Evolutionary conservation across 2,797 vertebrate species (phyloP).

Genomic region (Mormyrops attenuatus): DNA sequence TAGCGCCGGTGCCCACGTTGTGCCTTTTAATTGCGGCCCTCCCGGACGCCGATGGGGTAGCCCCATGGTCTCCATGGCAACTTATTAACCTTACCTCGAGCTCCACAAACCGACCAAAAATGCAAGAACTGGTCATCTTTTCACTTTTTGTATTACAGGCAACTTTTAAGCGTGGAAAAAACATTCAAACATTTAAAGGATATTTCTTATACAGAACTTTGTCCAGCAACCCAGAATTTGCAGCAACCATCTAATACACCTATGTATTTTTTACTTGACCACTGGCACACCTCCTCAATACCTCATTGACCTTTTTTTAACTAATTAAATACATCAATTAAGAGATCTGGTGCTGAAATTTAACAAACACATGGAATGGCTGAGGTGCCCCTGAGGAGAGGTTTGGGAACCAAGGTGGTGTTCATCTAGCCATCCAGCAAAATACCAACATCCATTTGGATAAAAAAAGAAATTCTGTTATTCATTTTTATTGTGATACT

Average conservation of each 20-base stretch:
- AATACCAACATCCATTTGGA: neutral
- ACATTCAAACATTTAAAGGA: neutral
- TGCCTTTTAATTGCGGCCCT: constrained; percentile 48
- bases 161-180: neutral
- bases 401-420: neutral
- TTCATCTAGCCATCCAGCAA: too few relatives aligned
- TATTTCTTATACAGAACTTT: neutral
- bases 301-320: neutral
- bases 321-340: neutral
- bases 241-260: neutral
- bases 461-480: neutral
- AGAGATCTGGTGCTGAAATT: neutral
- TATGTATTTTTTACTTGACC: neutral
- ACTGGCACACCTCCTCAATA: neutral
- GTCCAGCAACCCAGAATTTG: neutral
- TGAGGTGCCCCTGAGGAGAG: neutral
- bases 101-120: neutral
- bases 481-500: neutral
- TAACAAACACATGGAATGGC: neutral
- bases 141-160: neutral
- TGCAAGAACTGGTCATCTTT: constrained; percentile 12
- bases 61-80: constrained; percentile 42
- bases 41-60: constrained; percentile 41
- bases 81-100: constrained; percentile 45
- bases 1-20: constrained; percentile 36